Evolutionary conservation across 2,888 invertebrate genomes (phyloP).

Genomic region (Ommatoiulus sabulosus): DNA sequence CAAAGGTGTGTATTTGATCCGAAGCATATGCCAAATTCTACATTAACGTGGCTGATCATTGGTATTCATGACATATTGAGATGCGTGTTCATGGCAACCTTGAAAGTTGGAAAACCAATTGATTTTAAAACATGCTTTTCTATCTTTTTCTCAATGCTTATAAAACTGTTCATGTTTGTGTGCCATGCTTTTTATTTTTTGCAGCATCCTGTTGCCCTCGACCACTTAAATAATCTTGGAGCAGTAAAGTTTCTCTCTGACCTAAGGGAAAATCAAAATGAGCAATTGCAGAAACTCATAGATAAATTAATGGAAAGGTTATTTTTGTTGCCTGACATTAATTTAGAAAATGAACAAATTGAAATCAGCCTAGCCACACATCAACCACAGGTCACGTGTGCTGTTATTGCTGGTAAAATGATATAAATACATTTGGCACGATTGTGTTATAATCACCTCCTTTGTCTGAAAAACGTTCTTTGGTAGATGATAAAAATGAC

Average conservation of each 20-base stretch:
- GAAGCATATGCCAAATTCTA: not conserved
- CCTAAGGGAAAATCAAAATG: not conserved
- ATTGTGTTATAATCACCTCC: not conserved
- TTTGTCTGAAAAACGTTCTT: not conserved
- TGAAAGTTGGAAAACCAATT: too few relatives aligned
- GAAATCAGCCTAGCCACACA: not conserved
- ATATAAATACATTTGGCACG: not conserved
- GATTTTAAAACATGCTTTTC: too few relatives aligned
- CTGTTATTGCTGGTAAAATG: not conserved
- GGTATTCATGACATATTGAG: not conserved
- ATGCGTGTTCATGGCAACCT: not conserved
- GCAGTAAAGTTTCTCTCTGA: conserved; percentile 45
- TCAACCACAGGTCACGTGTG: not conserved
- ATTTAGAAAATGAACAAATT: not conserved
- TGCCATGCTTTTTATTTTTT: not conserved
- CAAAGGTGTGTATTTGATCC: not conserved
- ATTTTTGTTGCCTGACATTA: conserved; percentile 48
- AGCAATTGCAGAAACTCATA: not conserved
- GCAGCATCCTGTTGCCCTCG: not conserved
- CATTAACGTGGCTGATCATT: not conserved
- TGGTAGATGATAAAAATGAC: not conserved
- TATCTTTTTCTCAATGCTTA: too few relatives aligned
- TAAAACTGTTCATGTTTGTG: not conserved
- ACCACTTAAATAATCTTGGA: not conserved
- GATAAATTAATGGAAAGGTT: conserved; percentile 47